phyloP scores from a whole-genome alignment of 2,113 vertebrate genomes.

The Pedetes capensis region DNA sequence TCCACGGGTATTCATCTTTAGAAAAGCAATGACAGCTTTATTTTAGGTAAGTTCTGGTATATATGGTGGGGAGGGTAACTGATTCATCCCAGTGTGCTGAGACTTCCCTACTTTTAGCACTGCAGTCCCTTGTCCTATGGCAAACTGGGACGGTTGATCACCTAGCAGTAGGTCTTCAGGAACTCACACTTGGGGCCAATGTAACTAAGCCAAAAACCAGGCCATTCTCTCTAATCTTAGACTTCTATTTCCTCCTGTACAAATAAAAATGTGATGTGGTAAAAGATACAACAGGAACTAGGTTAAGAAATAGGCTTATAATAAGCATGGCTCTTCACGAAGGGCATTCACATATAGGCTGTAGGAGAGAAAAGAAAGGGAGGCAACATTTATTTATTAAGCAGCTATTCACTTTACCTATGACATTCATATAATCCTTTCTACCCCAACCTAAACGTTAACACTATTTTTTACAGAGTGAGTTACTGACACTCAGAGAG shows the following conservation, averaged over 20 bases:
- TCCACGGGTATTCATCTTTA: too few species aligned
- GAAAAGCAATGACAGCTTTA: not conserved
- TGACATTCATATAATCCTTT: not conserved
- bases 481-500: not conserved
- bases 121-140: not conserved
- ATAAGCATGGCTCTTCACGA: not conserved
- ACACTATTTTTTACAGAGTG: not conserved
- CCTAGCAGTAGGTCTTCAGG: not conserved
- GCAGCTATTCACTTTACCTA: not conserved
- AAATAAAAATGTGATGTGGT: not conserved
- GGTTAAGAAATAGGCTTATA: constrained; percentile 14
- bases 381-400: not conserved
- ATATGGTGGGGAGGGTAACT: not conserved
- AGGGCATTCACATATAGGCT: not conserved
- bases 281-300: not conserved
- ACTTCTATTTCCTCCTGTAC: not conserved
- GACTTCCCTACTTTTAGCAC: not conserved
- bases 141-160: not conserved
- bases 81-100: not conserved
- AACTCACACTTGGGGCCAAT: not conserved
- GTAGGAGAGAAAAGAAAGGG: not conserved
- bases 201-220: constrained; percentile 20
- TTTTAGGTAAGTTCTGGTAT: not conserved
- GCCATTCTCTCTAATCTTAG: not conserved
- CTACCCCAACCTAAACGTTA: not conserved